A percentile compares a stretch with the other conserved stretches of the same genome.
Conservation (phyloP, 2,113 vertebrate genomes). For the Cyanoramphus novaezelandiae region DNA sequence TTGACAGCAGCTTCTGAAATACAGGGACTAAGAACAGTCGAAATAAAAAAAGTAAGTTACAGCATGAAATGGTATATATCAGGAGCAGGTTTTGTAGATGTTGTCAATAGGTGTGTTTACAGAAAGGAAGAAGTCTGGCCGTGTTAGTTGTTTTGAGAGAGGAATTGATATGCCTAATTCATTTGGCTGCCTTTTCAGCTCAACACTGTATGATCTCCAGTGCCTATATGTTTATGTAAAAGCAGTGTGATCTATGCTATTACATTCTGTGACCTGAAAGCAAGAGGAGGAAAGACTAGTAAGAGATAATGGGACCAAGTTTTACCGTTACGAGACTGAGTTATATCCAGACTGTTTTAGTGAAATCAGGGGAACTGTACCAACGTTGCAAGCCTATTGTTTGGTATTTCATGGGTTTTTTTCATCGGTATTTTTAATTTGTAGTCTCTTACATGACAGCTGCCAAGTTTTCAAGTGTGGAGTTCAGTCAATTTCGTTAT, state of each 20-base stretch:
- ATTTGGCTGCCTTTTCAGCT: neutral
- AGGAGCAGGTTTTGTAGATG: neutral
- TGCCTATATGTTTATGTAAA: neutral
- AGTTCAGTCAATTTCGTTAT: neutral
- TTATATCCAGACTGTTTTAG: neutral
- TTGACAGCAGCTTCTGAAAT: conserved; percentile 78
- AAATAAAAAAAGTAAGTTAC: conserved; percentile 88
- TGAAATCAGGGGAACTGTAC: neutral
- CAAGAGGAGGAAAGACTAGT: neutral
- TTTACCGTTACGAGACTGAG: neutral
- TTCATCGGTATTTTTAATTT: neutral
- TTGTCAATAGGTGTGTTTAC: neutral
- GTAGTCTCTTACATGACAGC: neutral
- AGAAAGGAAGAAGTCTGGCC: neutral
- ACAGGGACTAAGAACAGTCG: conserved; percentile 87
- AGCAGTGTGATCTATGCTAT: neutral
- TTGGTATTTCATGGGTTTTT: neutral
- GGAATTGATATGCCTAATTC: neutral
- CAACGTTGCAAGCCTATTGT: neutral
- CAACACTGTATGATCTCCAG: neutral
- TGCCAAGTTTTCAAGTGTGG: neutral
- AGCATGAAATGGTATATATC: neutral
- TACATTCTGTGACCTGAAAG: neutral
- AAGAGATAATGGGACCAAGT: neutral
- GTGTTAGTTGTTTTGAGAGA: neutral